phyloP scores from a whole-genome alignment of 2,888 invertebrate genomes.

The Galeruca laticollis region DNA sequence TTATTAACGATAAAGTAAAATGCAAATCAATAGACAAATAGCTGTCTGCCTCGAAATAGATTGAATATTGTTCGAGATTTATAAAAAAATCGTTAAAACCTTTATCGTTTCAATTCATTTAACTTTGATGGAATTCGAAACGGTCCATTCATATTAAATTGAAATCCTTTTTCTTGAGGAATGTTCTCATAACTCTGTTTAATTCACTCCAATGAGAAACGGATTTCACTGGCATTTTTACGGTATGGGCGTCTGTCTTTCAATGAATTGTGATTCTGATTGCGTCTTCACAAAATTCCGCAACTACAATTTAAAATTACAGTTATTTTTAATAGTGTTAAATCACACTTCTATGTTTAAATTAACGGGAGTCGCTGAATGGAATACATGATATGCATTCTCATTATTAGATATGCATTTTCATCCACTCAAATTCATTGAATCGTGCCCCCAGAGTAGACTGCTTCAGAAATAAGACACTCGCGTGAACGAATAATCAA shows the following conservation, averaged over 20 bases:
- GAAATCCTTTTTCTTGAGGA: conserved; percentile 38
- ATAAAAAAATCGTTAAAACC: conserved; percentile 30
- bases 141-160: conserved; percentile 37
- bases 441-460: no score
- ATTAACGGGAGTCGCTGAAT: no score
- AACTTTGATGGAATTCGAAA: conserved; percentile 39
- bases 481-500: no score
- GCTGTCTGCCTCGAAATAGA: conserved; percentile 20
- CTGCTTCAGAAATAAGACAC: no score
- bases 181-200: conserved; percentile 39
- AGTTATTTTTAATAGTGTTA: no score
- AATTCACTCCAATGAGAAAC: conserved; percentile 36
- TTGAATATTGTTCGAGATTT: conserved; percentile 31
- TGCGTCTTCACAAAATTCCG: background rate
- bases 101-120: conserved; percentile 39
- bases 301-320: no score
- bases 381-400: no score
- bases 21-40: conserved; percentile 35
- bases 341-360: no score
- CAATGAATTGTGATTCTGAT: conserved; percentile 16
- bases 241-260: background rate
- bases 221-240: conserved; percentile 28
- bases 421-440: no score
- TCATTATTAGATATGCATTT: no score
- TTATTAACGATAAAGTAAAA: conserved; percentile 22